A percentile compares a stretch with the other conserved stretches of the same genome.
These are phyloP conservation scores for Elachura formosa DNA, from an alignment of 2,113 vertebrate genomes.

Conservation along the genomic window DNA sequence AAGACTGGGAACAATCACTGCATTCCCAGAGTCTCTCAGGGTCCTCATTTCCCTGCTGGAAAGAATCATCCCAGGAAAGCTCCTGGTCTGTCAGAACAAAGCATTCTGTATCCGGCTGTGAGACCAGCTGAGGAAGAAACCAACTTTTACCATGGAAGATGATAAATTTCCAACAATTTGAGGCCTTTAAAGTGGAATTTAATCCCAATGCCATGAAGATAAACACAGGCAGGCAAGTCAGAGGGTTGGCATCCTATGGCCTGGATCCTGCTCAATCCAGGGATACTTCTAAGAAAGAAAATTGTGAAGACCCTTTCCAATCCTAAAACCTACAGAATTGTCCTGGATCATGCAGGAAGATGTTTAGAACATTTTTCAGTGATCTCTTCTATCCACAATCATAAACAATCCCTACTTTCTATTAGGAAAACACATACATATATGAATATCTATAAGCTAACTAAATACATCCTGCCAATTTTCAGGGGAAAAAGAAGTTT, in stretches of 20 bases:
- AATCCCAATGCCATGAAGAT: background rate
- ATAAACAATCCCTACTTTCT: background rate
- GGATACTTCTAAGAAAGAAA: background rate
- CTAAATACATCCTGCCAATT: background rate
- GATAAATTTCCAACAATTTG: background rate
- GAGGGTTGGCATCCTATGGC: background rate
- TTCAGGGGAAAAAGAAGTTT: background rate
- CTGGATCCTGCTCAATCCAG: background rate
- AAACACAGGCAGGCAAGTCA: background rate
- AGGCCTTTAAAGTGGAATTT: background rate
- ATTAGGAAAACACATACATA: background rate
- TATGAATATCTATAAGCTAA: background rate
- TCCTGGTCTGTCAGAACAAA: background rate
- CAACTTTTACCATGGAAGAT: background rate
- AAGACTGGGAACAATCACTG: background rate
- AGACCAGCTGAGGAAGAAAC: background rate
- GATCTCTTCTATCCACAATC: background rate
- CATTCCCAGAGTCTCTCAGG: background rate
- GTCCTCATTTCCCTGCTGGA: background rate
- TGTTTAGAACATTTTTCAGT: background rate
- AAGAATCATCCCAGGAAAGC: background rate
- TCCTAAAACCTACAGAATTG: background rate
- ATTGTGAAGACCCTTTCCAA: background rate
- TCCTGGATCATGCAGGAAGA: background rate
- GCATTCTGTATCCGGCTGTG: accelerated